Evolutionary conservation across 2,888 invertebrate genomes (phyloP), one percentile per base, ranked within the genome.

Genomic region (Drosophila austrosaltans): DNA sequence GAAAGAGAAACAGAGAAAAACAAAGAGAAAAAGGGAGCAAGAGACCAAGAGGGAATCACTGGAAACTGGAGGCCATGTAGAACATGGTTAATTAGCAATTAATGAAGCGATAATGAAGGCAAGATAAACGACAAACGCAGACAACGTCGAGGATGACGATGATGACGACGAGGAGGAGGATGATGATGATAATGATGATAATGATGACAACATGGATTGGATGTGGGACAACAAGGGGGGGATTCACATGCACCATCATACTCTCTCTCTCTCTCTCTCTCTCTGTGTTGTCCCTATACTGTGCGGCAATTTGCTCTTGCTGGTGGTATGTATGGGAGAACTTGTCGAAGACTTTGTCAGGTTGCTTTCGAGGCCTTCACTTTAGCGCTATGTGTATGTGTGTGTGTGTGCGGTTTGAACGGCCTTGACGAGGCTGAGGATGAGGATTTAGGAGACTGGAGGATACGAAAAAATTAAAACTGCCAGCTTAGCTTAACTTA

Each of bases 51-150:
- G 48, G 48, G 48, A 48, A 48, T 48, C 48, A 53, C 48, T 57
- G 72, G 72, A 54, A 63, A 62, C 71, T 66, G 75, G 72, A 64
- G 64, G 66, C 87, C 89, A 86, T 90, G 90, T 89, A 88, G 88
- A 89, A 90, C 90, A 90, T 82, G 87, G 90, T 90, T 90, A 90
- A 90, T 90, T 90, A 90, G 91, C 90, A 90, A 90, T 90, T 90
- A 90, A 90, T 91, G 90, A 89, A 91, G 91, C 91, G 90, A 91
- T 90, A 91, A 91, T 91, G 89, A 91, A 89, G 83, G 81, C 80
- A 81, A 91, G 87, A 89, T 89, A 89, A 89, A 84, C 82, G 87
- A 81, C 82, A 77, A 72, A 70, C 74, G 69, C 62, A 56, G 66
- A 66, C 64, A 36, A 63, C 40, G 63, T 63, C 40, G 63, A 28